Percentiles rank a stretch among this genome's conserved stretches.
phyloP scores from a whole-genome alignment of 2,888 invertebrate genomes.

The Athalia circularis region DNA sequence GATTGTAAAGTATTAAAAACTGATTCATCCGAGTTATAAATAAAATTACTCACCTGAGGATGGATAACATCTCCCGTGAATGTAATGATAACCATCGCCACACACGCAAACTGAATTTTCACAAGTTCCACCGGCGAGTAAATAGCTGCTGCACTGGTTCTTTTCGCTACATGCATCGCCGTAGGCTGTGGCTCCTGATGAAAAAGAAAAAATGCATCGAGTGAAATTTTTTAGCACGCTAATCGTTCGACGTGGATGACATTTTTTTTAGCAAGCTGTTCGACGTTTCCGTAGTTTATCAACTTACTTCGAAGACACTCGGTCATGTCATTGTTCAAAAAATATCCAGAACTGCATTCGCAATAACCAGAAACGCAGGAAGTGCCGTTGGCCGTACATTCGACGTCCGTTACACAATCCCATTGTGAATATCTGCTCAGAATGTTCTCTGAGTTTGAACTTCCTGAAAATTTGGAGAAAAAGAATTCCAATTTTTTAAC shows the following conservation, averaged over 20 bases:
- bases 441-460: not conserved
- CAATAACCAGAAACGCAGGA: conserved; percentile 56
- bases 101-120: conserved; percentile 57
- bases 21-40: not conserved
- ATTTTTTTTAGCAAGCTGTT: not conserved
- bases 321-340: conserved; percentile 56
- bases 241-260: too few species aligned
- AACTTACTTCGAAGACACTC: conserved; percentile 59
- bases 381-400: conserved; percentile 55
- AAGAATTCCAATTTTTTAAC: too few species aligned
- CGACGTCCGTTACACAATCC: conserved; percentile 50
- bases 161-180: conserved; percentile 60
- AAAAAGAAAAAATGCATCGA: not conserved
- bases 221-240: too few species aligned
- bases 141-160: conserved; percentile 60
- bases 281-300: not conserved
- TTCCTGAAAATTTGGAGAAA: not conserved
- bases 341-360: conserved; percentile 54
- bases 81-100: conserved; percentile 61
- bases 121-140: conserved; percentile 59
- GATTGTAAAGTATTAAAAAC: not conserved
- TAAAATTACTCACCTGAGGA: conserved; percentile 58
- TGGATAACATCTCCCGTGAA: conserved; percentile 61
- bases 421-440: conserved; percentile 35
- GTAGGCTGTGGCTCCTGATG: conserved; percentile 56